These are phyloP conservation scores for Ditylenchus weischeri DNA, from an alignment of 2,888 invertebrate species.

Conservation along the genomic window DNA sequence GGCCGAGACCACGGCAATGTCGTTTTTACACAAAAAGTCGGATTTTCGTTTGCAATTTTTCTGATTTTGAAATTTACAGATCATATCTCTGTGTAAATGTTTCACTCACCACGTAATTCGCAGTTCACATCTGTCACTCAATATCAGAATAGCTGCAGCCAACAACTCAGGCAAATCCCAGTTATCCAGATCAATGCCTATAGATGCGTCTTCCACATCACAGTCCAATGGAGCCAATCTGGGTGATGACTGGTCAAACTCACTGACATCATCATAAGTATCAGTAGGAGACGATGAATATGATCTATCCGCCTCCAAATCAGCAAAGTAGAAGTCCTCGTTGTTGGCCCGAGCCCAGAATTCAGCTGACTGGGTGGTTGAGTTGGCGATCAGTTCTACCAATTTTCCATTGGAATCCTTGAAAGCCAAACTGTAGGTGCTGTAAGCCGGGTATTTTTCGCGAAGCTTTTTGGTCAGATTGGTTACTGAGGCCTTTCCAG, in stretches of 20 bases:
- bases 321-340: not conserved
- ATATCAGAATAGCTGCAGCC: not conserved
- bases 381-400: not conserved
- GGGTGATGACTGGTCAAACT: not conserved
- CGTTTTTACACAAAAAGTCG: too few relatives aligned
- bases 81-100: too few relatives aligned
- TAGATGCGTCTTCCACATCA: not conserved
- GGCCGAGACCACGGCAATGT: too few relatives aligned
- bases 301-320: not conserved
- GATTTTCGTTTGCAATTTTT: too few relatives aligned
- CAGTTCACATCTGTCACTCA: too few relatives aligned
- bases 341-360: not conserved
- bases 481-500: not conserved
- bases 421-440: not conserved
- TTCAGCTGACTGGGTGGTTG: not conserved
- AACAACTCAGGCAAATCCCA: conserved; percentile 1
- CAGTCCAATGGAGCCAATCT: not conserved
- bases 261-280: not conserved
- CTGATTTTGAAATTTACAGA: too few relatives aligned
- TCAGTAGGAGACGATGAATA: not conserved
- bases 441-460: not conserved
- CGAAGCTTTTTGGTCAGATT: not conserved
- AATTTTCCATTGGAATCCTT: not conserved
- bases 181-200: not conserved
- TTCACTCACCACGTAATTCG: too few relatives aligned